Evolutionary conservation across 2,797 vertebrate species (phyloP).

Genomic region (Dendrocincla tyrannina): DNA sequence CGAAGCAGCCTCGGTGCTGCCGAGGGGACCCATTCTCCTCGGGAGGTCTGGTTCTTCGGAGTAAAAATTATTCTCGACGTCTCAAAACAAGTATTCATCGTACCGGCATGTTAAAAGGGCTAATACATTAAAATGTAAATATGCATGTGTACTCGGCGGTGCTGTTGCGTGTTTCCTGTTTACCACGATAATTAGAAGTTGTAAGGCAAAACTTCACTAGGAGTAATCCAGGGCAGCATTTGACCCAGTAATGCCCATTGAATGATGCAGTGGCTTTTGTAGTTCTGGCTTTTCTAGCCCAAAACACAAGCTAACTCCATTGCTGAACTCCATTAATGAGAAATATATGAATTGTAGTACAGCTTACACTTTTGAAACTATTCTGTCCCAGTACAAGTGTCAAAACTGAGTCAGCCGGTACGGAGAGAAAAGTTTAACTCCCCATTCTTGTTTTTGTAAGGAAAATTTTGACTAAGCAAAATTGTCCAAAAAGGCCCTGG

Average conservation of each 20-base stretch:
- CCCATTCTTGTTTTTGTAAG: background rate
- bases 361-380: background rate
- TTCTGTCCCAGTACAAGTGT: background rate
- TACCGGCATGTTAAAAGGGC: constrained; percentile 16
- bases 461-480: background rate
- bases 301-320: background rate
- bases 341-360: background rate
- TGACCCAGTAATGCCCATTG: constrained; percentile 17
- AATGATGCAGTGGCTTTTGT: background rate
- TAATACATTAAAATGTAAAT: constrained; percentile 50
- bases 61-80: background rate
- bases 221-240: constrained; percentile 11
- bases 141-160: background rate
- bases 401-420: background rate
- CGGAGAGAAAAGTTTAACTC: background rate
- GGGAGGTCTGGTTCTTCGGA: background rate
- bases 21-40: background rate
- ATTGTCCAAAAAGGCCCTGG: rapidly evolving
- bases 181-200: constrained; percentile 67
- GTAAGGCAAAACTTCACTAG: background rate
- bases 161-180: constrained; percentile 65
- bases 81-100: constrained; percentile 35
- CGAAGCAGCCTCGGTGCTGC: background rate
- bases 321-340: background rate
- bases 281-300: background rate